Evolutionary conservation across 2,113 vertebrate genomes (phyloP).

Genomic region (Microtus montanus): DNA sequence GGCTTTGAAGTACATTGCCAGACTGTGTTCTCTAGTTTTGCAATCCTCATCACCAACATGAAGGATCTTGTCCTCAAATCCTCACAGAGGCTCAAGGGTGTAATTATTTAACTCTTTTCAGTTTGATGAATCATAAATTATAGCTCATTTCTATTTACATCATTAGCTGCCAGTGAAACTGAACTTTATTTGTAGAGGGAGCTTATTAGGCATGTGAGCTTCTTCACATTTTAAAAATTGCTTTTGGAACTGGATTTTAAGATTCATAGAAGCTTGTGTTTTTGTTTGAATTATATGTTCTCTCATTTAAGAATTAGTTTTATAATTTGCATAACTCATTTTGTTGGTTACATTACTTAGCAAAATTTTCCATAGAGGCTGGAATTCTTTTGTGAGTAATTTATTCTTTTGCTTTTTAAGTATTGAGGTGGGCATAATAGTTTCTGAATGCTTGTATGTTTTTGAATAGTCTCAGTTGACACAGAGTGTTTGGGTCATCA

Average conservation of each 20-base stretch:
- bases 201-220: constrained; percentile 14
- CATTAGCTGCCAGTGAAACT: constrained; percentile 47
- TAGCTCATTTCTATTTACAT: constrained; percentile 43
- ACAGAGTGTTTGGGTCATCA: neutral
- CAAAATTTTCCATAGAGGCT: constrained; percentile 41
- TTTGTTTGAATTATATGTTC: constrained; percentile 53
- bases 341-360: constrained; percentile 23
- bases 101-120: constrained; percentile 13
- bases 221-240: constrained; percentile 40
- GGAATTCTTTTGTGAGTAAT: constrained; percentile 21
- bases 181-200: neutral
- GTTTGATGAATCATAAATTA: constrained; percentile 22
- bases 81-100: neutral
- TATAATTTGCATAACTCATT: constrained; percentile 35
- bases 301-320: constrained; percentile 33
- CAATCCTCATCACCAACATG: neutral
- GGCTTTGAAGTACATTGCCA: constrained; percentile 14
- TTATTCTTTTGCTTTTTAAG: constrained; percentile 29
- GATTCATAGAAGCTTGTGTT: constrained; percentile 33
- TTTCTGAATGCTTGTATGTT: neutral
- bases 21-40: neutral
- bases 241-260: constrained; percentile 33
- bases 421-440: neutral
- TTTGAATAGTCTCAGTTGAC: neutral
- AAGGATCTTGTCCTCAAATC: neutral